phyloP scores from a whole-genome alignment of 2,888 invertebrate species.

The Rotaria socialis region DNA sequence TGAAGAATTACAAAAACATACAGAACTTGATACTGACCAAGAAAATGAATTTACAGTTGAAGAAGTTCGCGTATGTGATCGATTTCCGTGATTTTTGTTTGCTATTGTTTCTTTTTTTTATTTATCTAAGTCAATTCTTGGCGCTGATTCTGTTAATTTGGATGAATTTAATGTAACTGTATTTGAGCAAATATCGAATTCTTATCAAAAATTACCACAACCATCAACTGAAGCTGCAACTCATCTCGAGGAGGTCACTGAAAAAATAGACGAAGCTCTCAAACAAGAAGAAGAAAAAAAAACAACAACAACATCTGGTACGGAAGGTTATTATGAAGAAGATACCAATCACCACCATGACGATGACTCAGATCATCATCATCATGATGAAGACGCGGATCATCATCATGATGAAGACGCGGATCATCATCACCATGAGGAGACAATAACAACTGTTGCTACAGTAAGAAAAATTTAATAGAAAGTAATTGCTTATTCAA shows the following conservation, averaged over 20 bases:
- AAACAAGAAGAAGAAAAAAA: no score
- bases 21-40: slow-evolving; percentile 77
- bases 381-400: slow-evolving; percentile 47
- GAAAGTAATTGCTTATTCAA: slow-evolving; percentile 47
- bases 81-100: not conserved
- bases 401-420: slow-evolving; percentile 47
- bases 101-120: not conserved
- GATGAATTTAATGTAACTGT: slow-evolving; percentile 40
- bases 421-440: not conserved
- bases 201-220: slow-evolving; percentile 36
- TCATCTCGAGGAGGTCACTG: slow-evolving; percentile 29
- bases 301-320: not conserved
- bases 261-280: no score
- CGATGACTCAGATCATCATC: slow-evolving; percentile 47
- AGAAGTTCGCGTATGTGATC: slow-evolving; percentile 67
- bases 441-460: not conserved
- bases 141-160: slow-evolving; percentile 52
- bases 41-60: slow-evolving; percentile 82
- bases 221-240: slow-evolving; percentile 1
- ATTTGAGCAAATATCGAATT: slow-evolving; percentile 42
- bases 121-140: slow-evolving; percentile 54
- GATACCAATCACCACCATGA: slow-evolving; percentile 43
- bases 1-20: slow-evolving; percentile 65
- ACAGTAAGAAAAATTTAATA: slow-evolving; percentile 38
- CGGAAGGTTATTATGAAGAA: slow-evolving; percentile 47